These are phyloP conservation scores for Heliopora coerulea DNA, from an alignment of 92 coral and sea anemone species.

Conservation along the genomic window DNA sequence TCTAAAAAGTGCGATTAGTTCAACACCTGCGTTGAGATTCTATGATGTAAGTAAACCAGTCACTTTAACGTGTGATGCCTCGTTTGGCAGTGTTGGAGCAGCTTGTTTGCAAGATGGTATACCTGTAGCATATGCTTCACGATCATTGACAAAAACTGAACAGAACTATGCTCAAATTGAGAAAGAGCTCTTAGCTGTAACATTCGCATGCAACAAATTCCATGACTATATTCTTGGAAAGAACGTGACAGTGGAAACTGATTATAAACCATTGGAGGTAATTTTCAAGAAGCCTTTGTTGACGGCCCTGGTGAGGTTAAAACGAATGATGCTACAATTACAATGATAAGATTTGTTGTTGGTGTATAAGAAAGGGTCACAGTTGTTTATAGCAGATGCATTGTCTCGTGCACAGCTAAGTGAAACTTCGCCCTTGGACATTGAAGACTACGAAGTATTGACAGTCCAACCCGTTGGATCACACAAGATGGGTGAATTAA, in stretches of 20 bases:
- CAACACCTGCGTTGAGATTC: slow-evolving; percentile 36
- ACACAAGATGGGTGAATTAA: too few species aligned
- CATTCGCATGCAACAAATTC: slow-evolving; percentile 43
- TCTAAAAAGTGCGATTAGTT: slow-evolving; percentile 32
- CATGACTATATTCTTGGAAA: slow-evolving; percentile 44
- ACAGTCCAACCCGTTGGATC: too few species aligned
- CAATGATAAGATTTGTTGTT: slow-evolving; percentile 43
- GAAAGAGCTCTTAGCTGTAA: slow-evolving; percentile 49
- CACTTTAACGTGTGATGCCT: slow-evolving; percentile 44
- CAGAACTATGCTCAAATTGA: slow-evolving; percentile 43
- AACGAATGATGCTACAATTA: slow-evolving; percentile 47
- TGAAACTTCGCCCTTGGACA: neutral
- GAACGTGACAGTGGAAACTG: slow-evolving; percentile 32
- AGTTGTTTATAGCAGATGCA: slow-evolving; percentile 37
- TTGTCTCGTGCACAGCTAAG: neutral
- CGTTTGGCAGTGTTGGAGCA: slow-evolving; percentile 35
- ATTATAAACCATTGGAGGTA: slow-evolving; percentile 41
- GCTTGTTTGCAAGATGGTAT: slow-evolving; percentile 41
- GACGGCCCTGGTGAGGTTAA: slow-evolving; percentile 45
- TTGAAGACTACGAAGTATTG: too few species aligned
- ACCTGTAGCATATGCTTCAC: slow-evolving; percentile 49
- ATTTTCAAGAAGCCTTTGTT: slow-evolving; percentile 45
- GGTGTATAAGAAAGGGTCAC: slow-evolving; percentile 43
- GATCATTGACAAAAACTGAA: slow-evolving; percentile 36
- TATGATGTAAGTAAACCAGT: slow-evolving; percentile 42